These are phyloP conservation scores for Lycaena phlaeas DNA, from an alignment of 2,888 invertebrate species.

Conservation along the genomic window DNA sequence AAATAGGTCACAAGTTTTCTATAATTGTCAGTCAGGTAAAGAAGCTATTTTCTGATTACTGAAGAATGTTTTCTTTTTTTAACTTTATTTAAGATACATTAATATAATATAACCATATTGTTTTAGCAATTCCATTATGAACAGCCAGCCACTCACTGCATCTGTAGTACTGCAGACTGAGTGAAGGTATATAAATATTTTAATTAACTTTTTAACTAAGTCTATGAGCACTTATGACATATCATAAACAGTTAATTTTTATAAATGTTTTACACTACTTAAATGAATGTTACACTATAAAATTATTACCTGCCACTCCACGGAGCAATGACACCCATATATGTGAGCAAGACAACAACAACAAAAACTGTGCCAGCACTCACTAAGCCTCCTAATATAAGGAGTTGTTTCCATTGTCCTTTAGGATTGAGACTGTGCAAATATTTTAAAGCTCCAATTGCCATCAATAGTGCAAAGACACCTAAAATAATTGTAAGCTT, in stretches of 20 bases:
- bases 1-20: too few relatives aligned
- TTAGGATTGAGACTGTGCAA: slow-evolving; percentile 89
- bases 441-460: slow-evolving; percentile 89
- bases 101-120: too few relatives aligned
- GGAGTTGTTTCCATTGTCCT: slow-evolving; percentile 90
- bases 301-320: slow-evolving; percentile 84
- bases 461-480: slow-evolving; percentile 94
- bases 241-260: not conserved
- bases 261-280: not conserved
- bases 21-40: too few relatives aligned
- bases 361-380: slow-evolving; percentile 87
- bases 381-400: slow-evolving; percentile 82
- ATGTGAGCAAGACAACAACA: slow-evolving; percentile 90
- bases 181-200: too few relatives aligned
- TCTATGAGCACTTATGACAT: too few relatives aligned
- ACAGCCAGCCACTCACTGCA: too few relatives aligned
- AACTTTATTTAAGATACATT: too few relatives aligned
- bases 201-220: too few relatives aligned
- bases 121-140: too few relatives aligned
- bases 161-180: too few relatives aligned
- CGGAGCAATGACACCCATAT: slow-evolving; percentile 95
- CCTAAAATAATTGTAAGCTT: slow-evolving; percentile 78
- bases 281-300: not conserved
- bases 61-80: too few relatives aligned
- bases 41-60: too few relatives aligned